Base-by-base conservation (phyloP, 2,888 invertebrate species). In the Acanthoscelides obtectus region DNA sequence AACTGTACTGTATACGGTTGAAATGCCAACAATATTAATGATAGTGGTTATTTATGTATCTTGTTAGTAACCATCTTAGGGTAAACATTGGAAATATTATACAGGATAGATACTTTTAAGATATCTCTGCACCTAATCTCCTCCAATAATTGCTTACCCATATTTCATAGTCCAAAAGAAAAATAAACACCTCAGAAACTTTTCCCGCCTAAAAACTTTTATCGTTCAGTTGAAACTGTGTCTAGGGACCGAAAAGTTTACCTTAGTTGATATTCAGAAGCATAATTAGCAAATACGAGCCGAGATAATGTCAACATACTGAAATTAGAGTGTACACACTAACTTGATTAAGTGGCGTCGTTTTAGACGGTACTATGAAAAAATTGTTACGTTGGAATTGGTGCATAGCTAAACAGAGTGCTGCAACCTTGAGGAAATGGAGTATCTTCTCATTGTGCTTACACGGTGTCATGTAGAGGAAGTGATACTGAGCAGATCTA, bases 281-380 rank as follows among this genome's bases (percentile, higher is more conserved):
- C 73, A 64, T 72, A 74, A 74, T 74, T 74, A 74, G 74, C 74
- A 74, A 74, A 74, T 74, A 74, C 72, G 69, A 72, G 64, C 19
- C 72, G 71, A 65, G 69, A 73, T 70, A 76, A 75, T 75, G 75
- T 77, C 75, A 77, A 77, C 75, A 77, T 75, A 73, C 74, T 77
- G 76, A 77, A 77, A 77, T 77, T 77, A 77, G 77, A 70, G 68
- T 72, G 73, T 74, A 72, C 73, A 72, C 73, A 75, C 76, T 77
- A 78, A 77, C 75, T 71, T 71, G 76, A 75, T 76, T 75, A 75
- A 73, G 69, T 74, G 68, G 67, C 70, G 69, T 73, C 70, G 72
- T 64, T 70, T 69, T 22, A 67, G 67, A 67, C 19, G 20, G 45
- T 1, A 45, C 17, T 6, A 45, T 45, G 12, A 45, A 45, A 45